Percentiles rank a stretch among this genome's conserved stretches.
Evolutionary conservation across 2,797 vertebrate species (phyloP).

Genomic region (Cyprinella venusta): DNA sequence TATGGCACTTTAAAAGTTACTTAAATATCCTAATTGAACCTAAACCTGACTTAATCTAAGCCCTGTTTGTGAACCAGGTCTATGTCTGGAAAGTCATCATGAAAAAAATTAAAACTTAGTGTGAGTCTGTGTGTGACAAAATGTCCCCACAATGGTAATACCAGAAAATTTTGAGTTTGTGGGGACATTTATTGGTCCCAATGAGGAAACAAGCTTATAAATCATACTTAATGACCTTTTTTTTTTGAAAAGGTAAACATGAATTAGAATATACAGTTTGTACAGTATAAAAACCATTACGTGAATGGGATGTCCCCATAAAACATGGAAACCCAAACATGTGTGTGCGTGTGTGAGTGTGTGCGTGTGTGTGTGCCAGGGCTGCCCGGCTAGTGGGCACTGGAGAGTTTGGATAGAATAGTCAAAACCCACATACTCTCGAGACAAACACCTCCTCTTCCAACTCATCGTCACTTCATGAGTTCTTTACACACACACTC

Average conservation of each 20-base stretch:
- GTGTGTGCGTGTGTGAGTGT: no score
- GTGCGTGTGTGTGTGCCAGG: background rate
- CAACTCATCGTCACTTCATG: slow-evolving; percentile 16
- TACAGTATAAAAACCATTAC: no score
- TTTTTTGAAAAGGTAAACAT: no score
- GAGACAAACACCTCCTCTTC: slow-evolving; percentile 20
- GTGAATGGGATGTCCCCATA: background rate
- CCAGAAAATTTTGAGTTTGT: no score
- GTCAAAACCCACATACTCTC: background rate
- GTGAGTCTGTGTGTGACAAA: no score
- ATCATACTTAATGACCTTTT: background rate
- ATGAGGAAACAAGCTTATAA: background rate
- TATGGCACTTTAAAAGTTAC: no score
- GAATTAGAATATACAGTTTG: background rate
- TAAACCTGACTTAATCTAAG: no score
- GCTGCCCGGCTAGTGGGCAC: background rate
- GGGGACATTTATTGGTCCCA: no score
- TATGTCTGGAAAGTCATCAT: background rate
- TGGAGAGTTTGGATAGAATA: slow-evolving; percentile 17
- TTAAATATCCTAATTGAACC: no score
- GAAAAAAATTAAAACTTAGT: background rate
- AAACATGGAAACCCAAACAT: no score
- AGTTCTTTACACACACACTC: background rate
- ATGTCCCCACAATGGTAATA: no score
- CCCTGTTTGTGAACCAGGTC: no score